phyloP scores from a whole-genome alignment of 2,888 invertebrate species.

The Villa cingulata region DNA sequence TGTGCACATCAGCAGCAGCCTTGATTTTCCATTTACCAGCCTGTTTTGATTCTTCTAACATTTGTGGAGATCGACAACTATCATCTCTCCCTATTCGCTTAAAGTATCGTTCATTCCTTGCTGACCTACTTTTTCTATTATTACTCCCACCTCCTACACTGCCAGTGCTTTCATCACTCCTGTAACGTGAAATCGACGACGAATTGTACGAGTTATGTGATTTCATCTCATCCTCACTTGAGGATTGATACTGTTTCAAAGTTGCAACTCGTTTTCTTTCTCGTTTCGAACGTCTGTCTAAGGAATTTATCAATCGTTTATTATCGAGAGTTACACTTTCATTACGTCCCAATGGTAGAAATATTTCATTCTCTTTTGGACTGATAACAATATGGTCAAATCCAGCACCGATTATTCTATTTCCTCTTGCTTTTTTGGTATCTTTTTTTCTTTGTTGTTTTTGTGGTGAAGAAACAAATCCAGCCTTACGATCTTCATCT shows the following conservation, averaged over 20 bases:
- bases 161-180: constrained; percentile 55
- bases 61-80: constrained; percentile 27
- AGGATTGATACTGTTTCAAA: constrained; percentile 16
- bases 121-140: constrained; percentile 49
- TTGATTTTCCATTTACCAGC: constrained; percentile 37
- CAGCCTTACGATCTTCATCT: constrained; percentile 36
- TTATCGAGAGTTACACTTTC: constrained; percentile 16
- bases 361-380: constrained; percentile 35
- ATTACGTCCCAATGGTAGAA: constrained; percentile 29
- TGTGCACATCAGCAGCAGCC: constrained; percentile 20
- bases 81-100: constrained; percentile 61
- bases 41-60: constrained; percentile 31
- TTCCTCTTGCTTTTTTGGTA: constrained; percentile 40
- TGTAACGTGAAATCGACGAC: constrained; percentile 50
- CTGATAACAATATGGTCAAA: constrained; percentile 52
- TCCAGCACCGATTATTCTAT: constrained; percentile 39
- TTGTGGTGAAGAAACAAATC: constrained; percentile 26
- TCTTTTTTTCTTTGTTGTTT: constrained; percentile 32
- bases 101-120: constrained; percentile 67
- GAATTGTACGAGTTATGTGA: constrained; percentile 51
- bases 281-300: constrained; percentile 23
- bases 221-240: constrained; percentile 37
- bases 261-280: constrained; percentile 5
- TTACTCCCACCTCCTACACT: constrained; percentile 34
- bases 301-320: constrained; percentile 22